Conservation (phyloP, 2,113 vertebrate genomes). For the Syngnathus typhle region DNA sequence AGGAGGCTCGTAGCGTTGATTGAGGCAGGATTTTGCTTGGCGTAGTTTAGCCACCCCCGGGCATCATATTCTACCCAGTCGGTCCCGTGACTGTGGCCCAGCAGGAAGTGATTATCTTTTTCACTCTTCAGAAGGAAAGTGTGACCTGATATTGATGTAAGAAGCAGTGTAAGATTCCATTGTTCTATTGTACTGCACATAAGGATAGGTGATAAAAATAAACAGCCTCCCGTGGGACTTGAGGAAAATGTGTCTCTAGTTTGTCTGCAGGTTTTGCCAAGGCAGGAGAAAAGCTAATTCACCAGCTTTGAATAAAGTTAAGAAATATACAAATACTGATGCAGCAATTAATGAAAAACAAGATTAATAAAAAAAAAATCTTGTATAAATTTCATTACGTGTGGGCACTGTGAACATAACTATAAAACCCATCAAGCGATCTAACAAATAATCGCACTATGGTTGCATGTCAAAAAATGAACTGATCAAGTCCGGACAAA, state of each 20-base stretch:
- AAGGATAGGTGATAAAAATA: conserved; percentile 12
- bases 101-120: conserved; percentile 81
- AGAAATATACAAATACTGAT: conserved; percentile 18
- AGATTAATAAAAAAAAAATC: conserved; percentile 2
- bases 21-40: conserved; percentile 84
- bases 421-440: neutral
- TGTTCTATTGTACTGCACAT: neutral
- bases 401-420: neutral
- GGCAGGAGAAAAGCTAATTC: neutral
- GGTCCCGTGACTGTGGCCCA: conserved; percentile 89
- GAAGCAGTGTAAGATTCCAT: conserved; percentile 4
- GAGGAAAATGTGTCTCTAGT: neutral
- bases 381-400: conserved; percentile 7
- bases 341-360: neutral
- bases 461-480: neutral
- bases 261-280: conserved; percentile 5
- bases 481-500: conserved; percentile 2
- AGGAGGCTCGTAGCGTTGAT: conserved; percentile 78
- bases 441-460: neutral
- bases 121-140: conserved; percentile 82
- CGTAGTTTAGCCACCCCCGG: conserved; percentile 82
- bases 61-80: conserved; percentile 93
- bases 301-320: conserved; percentile 11
- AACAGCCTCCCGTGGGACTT: neutral
- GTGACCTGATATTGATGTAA: conserved; percentile 69